phyloP scores from a whole-genome alignment of 2,797 vertebrate genomes.

The Nasua narica region DNA sequence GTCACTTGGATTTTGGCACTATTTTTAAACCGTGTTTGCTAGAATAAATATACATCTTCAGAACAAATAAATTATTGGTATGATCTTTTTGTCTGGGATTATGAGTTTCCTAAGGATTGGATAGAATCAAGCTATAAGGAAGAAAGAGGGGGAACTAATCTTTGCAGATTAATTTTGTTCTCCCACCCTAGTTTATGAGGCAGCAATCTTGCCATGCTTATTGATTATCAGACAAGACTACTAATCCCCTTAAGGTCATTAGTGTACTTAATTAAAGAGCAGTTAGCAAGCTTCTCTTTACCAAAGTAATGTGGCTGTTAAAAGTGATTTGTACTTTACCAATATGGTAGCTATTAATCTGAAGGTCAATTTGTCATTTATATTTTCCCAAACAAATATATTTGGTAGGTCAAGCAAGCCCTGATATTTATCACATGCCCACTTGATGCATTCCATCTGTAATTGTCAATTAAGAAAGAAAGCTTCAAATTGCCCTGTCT shows the following conservation, averaged over 20 bases:
- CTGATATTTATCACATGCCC: constrained; percentile 4
- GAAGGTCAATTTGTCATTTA: constrained; percentile 85
- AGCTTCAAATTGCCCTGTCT: neutral
- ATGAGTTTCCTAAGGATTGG: constrained; percentile 12
- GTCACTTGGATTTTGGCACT: neutral
- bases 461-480: constrained; percentile 18
- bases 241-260: constrained; percentile 99
- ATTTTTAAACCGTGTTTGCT: neutral
- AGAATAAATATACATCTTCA: neutral
- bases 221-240: constrained; percentile 97
- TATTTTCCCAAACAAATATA: constrained; percentile 85
- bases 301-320: constrained; percentile 95
- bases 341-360: constrained; percentile 83
- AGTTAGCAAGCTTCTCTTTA: constrained; percentile 94
- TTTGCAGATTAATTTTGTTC: constrained; percentile 83
- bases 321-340: constrained; percentile 94
- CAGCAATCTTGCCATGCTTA: constrained; percentile 87
- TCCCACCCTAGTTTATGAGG: constrained; percentile 81
- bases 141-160: constrained; percentile 75
- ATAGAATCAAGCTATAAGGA: constrained; percentile 67
- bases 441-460: neutral
- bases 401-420: constrained; percentile 61
- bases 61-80: constrained; percentile 3
- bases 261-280: constrained; percentile 99
- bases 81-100: neutral